Evolutionary conservation across 2,797 vertebrate species (phyloP).

Genomic region (Brachyalestes nurse): DNA sequence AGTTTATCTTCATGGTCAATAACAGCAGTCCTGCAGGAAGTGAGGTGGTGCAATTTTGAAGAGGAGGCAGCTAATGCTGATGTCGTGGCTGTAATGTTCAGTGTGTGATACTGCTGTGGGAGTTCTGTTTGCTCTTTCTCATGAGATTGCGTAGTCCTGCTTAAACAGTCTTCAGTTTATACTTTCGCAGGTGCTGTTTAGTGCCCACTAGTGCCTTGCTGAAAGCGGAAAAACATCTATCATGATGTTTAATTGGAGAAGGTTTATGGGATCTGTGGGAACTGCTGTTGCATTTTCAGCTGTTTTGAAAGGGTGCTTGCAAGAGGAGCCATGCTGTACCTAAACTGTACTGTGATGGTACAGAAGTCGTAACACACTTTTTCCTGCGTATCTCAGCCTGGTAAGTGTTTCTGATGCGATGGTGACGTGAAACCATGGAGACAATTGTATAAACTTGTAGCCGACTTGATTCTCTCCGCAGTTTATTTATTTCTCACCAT

Average conservation of each 20-base stretch:
- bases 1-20: constrained; percentile 55
- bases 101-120: neutral
- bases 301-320: neutral
- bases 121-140: constrained; percentile 2
- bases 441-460: too few relatives aligned
- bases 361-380: too few relatives aligned
- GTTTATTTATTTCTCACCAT: too few relatives aligned
- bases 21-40: constrained; percentile 45
- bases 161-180: constrained; percentile 1
- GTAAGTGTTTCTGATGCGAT: too few relatives aligned
- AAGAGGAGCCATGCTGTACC: neutral
- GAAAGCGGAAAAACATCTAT: neutral
- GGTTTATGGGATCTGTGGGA: neutral
- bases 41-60: constrained; percentile 37
- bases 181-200: constrained; percentile 8
- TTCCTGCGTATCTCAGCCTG: too few relatives aligned
- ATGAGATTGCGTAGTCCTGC: neutral
- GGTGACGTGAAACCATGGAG: too few relatives aligned
- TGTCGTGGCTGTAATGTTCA: constrained; percentile 28
- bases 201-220: neutral
- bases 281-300: neutral
- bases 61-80: constrained; percentile 20
- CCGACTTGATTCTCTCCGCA: too few relatives aligned
- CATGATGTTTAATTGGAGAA: neutral
- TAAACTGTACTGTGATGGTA: too few relatives aligned